Evolutionary conservation across 2,888 invertebrate species (phyloP).

Genomic region (Standfussiana lucernea): DNA sequence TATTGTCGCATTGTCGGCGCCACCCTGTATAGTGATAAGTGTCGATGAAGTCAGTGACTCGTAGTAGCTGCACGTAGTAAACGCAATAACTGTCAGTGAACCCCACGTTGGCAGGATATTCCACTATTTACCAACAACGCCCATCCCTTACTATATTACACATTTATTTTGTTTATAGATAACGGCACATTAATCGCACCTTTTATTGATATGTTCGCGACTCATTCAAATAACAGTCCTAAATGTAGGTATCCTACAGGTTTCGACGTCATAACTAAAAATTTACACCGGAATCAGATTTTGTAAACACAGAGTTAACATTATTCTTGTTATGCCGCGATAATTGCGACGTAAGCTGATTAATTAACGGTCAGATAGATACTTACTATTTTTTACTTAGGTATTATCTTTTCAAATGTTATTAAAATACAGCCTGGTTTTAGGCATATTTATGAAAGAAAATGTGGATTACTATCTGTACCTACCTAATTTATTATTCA

Average conservation of each 20-base stretch:
- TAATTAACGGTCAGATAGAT: neutral
- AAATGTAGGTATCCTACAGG: conserved; percentile 6
- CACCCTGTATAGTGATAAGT: conserved; percentile 47
- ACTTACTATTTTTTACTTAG: conserved; percentile 5
- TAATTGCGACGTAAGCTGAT: conserved; percentile 18
- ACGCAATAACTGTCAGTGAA: conserved; percentile 69
- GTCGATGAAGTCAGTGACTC: conserved; percentile 80
- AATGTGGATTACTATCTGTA: neutral
- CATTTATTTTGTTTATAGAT: conserved; percentile 41
- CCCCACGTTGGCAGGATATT: conserved; percentile 73
- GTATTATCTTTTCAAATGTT: neutral
- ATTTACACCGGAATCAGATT: conserved; percentile 20
- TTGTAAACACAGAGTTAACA: conserved; percentile 17
- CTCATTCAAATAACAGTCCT: conserved; percentile 11
- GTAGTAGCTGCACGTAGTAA: conserved; percentile 58
- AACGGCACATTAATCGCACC: conserved; percentile 17
- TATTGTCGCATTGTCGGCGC: no score
- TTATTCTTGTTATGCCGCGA: conserved; percentile 1
- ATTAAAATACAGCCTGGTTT: neutral
- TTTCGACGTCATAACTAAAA: conserved; percentile 30
- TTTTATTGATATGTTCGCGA: conserved; percentile 30
- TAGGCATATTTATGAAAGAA: neutral
- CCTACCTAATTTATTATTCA: neutral
- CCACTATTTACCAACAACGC: conserved; percentile 63
- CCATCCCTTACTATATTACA: conserved; percentile 22